Base-by-base conservation (phyloP, 2,888 invertebrate species). In the Plusia festucae region DNA sequence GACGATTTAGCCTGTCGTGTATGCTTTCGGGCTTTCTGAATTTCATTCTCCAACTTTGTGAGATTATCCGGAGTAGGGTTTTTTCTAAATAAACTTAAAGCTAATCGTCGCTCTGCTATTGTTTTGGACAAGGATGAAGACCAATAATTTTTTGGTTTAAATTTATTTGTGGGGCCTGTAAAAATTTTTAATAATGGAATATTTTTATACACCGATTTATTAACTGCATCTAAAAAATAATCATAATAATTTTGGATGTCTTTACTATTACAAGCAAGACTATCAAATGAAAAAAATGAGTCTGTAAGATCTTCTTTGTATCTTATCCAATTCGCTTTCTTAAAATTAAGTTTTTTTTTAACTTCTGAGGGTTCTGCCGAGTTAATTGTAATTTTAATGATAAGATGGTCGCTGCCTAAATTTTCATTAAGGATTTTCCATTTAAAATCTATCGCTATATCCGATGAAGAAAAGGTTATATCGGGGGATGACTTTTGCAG, bases 401-500 rank as follows among this genome's bases (percentile, higher is more conserved):
- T 15, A 11, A 15, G 34, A 3, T 34, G 11, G 11, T 15, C 11
- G 11, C 15, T 15, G 1, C 15, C n/a, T n/a, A n/a, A n/a, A n/a
- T n/a, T n/a, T n/a, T n/a, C n/a, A n/a, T n/a, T n/a, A n/a, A n/a
- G n/a, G 3, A 34, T 13, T 34, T 6, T 8, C 34, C 34, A 34
- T 4, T 34, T 34, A 34, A 34, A 34, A 15, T 56, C 40, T 6
- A 53, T 30, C 3, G 56, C 52, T 18, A 65, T 22, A 24, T 65
- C 65, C 1, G 56, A 5, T 0, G 65, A 65, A 1, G 16, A 44
- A 22, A 65, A 65, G 0, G 75, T 52, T 0, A 75, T 44, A n/a
- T 67, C 66, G 0, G 68, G 68, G 0, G 72, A 71, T 11, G 62
- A 32, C 49, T 46, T 27, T 22, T 68, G 73, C 0, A 65, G 4